Base-by-base conservation (phyloP, 2,888 invertebrate species). In the Caradrina clavipalpis region DNA sequence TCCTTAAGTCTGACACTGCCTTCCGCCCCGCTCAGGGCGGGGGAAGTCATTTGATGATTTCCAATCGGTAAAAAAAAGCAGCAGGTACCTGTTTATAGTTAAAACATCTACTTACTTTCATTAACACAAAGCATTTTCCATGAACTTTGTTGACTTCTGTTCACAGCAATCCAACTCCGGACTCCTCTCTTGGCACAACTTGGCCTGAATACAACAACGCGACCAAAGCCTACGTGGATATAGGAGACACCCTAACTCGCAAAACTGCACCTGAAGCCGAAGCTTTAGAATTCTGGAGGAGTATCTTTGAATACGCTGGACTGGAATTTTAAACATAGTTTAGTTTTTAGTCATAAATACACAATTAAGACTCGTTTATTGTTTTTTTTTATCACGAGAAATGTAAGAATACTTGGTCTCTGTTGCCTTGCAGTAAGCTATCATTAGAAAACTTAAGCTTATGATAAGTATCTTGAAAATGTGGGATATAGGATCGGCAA, bases 131-230 rank as follows among this genome's bases (percentile, higher is more conserved):
- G 42, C 42, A 4, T 42, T 42, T 42, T n/a, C n/a, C n/a, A n/a
- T n/a, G n/a, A n/a, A n/a, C n/a, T n/a, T n/a, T n/a, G n/a, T n/a
- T n/a, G 2, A 53, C 21, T 53, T 8, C 56, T 54, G 51, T 74
- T 87, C 86, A 13, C 87, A 93, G 94, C 0, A 91, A 86, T 19
- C 92, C 93, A 10, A 93, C 93, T 0, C 92, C 93, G 0, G 90
- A 91, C 50, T 10, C 74, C 0, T 80, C 88, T 0, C 80, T 91
- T 4, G 89, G 88, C 2, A 83, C 86, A 7, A 81, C 26, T 1
- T 94, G 94, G 93, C 91, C 90, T 0, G 82, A 90, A 61, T 94
- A 90, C 60, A 82, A 90, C 31, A 78, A 77, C n/a, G 62, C 31
- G 0, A 81, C 67, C 5, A 82, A 88, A 65, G 64, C 68, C 11